These are phyloP conservation scores for Cyanoliseus patagonus DNA, from an alignment of 2,113 vertebrate genomes.

Conservation along the genomic window DNA sequence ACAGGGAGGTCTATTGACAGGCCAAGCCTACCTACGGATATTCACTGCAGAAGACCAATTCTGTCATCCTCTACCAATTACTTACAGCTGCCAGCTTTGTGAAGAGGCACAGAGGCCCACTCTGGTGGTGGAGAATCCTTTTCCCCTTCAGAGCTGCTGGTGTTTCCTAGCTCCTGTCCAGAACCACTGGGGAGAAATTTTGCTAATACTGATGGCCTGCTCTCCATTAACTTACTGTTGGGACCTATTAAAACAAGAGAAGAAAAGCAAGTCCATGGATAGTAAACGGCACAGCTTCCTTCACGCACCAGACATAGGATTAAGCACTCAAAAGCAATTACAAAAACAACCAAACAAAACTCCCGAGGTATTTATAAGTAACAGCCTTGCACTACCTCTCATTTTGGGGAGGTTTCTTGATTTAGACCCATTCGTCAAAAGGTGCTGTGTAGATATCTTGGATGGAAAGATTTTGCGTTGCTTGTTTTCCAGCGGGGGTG, in stretches of 20 bases:
- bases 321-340: not conserved
- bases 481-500: constrained; percentile 89
- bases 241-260: constrained; percentile 66
- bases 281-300: not conserved
- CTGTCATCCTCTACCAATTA: not conserved
- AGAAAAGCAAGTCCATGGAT: not conserved
- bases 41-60: not conserved
- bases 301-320: not conserved
- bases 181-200: constrained; percentile 83
- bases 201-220: constrained; percentile 79
- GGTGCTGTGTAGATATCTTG: constrained; percentile 79
- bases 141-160: constrained; percentile 96
- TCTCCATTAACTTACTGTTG: constrained; percentile 82
- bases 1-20: not conserved
- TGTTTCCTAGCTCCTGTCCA: constrained; percentile 86
- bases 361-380: not conserved
- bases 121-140: constrained; percentile 94
- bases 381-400: constrained; percentile 67
- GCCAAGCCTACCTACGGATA: not conserved
- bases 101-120: constrained; percentile 90
- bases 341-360: not conserved
- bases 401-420: constrained; percentile 81
- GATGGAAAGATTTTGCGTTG: constrained; percentile 87
- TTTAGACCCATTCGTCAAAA: constrained; percentile 75
- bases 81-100: constrained; percentile 87